Evolutionary conservation across 2,888 invertebrate genomes (phyloP).

Genomic region (Spialia ferax): DNA sequence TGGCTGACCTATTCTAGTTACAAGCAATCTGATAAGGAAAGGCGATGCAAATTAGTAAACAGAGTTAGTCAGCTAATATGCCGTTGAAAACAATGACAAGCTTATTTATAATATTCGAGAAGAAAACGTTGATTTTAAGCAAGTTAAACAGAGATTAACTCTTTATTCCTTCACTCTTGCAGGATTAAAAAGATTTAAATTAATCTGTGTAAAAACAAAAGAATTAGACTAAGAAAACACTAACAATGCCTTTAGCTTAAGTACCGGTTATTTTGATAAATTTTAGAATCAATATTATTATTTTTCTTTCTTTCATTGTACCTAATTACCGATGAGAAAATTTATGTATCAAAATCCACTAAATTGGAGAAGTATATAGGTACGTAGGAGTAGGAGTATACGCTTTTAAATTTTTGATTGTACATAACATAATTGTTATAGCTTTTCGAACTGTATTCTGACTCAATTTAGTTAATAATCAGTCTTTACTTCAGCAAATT

Average conservation of each 20-base stretch:
- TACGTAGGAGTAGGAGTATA: too few relatives aligned
- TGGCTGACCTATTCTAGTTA: conserved; percentile 36
- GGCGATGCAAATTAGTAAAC: conserved; percentile 26
- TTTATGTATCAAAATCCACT: too few relatives aligned
- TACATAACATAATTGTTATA: background rate
- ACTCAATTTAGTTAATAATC: conserved; percentile 26
- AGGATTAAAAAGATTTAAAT: too few relatives aligned
- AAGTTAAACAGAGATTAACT: background rate
- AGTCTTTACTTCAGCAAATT: conserved; percentile 27
- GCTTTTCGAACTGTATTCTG: conserved; percentile 4
- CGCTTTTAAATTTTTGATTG: too few relatives aligned
- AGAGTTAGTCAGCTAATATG: conserved; percentile 17
- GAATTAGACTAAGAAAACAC: too few relatives aligned
- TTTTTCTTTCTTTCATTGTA: too few relatives aligned
- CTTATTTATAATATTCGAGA: background rate
- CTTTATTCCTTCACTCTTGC: background rate
- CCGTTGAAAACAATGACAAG: conserved; percentile 8
- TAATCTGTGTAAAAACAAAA: too few relatives aligned
- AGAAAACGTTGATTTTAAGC: background rate
- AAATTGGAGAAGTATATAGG: too few relatives aligned
- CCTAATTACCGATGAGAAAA: too few relatives aligned
- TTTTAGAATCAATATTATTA: too few relatives aligned
- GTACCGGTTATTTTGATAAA: too few relatives aligned
- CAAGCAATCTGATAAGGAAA: conserved; percentile 23
- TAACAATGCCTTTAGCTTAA: too few relatives aligned